Percentiles rank a stretch among this genome's conserved stretches.
These are phyloP conservation scores for Anomalospiza imberbis DNA, from an alignment of 2,797 vertebrate species.

Conservation along the genomic window DNA sequence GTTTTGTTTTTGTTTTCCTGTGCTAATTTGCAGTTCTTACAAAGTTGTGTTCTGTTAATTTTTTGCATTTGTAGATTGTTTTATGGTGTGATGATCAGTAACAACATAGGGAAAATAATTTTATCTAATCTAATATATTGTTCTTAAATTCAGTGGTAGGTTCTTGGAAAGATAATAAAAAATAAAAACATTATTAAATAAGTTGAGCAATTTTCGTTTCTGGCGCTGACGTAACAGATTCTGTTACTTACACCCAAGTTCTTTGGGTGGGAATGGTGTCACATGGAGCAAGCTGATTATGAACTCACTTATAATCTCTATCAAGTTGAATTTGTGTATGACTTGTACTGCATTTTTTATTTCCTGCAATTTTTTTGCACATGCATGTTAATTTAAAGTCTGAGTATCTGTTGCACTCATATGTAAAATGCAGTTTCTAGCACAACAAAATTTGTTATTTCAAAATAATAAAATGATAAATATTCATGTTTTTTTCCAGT, in stretches of 20 bases:
- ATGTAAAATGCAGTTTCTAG: neutral
- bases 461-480: neutral
- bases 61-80: neutral
- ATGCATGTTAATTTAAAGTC: neutral
- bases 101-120: neutral
- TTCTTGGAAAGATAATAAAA: neutral
- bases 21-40: neutral
- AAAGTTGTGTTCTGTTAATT: neutral
- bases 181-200: neutral
- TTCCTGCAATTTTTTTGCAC: neutral
- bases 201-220: neutral
- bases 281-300: neutral
- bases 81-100: neutral
- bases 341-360: neutral
- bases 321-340: neutral
- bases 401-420: neutral
- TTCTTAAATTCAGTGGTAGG: neutral
- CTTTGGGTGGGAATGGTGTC: neutral
- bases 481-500: neutral
- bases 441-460: neutral
- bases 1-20: rapidly evolving
- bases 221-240: neutral
- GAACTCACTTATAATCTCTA: neutral
- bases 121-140: neutral
- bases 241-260: neutral